Conservation (phyloP, 2,888 invertebrate species). For the Saturnia japonica region DNA sequence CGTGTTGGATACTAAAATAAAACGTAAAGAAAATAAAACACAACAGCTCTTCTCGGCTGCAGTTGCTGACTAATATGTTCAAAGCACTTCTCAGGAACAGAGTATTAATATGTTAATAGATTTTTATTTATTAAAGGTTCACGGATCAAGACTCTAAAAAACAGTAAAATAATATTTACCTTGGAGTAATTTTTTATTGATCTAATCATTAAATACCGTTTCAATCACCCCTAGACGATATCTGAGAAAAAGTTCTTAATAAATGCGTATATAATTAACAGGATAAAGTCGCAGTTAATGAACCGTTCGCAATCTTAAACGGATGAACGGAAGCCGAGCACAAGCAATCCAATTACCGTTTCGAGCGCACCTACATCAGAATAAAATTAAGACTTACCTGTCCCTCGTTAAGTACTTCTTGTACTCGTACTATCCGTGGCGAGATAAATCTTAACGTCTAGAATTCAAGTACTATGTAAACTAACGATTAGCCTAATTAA, state of each 20-base stretch:
- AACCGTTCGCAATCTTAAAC: conserved; percentile 73
- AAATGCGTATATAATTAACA: conserved; percentile 67
- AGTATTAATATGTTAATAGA: too few species aligned
- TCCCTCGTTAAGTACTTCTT: conserved; percentile 60
- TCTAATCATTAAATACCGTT: neutral
- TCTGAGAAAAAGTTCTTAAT: conserved; percentile 38
- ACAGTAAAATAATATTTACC: neutral
- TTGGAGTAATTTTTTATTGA: neutral
- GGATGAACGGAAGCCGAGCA: conserved; percentile 73
- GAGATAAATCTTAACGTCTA: conserved; percentile 14
- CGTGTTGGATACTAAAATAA: too few species aligned
- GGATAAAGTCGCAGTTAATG: conserved; percentile 69
- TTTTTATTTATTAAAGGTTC: too few species aligned
- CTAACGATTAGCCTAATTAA: neutral
- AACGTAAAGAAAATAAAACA: too few species aligned
- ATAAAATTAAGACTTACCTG: conserved; percentile 69
- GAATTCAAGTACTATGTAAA: conserved; percentile 2
- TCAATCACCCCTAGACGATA: neutral
- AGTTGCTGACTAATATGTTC: too few species aligned
- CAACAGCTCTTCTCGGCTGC: too few species aligned
- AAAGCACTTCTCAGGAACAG: too few species aligned
- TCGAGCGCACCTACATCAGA: conserved; percentile 68
- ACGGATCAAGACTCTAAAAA: too few species aligned
- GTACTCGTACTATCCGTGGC: conserved; percentile 47
- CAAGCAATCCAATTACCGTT: conserved; percentile 72